A percentile compares a stretch with the other conserved stretches of the same genome.
phyloP scores from a whole-genome alignment of 2,113 vertebrate genomes.

The Cyprinodon brontotheroides region DNA sequence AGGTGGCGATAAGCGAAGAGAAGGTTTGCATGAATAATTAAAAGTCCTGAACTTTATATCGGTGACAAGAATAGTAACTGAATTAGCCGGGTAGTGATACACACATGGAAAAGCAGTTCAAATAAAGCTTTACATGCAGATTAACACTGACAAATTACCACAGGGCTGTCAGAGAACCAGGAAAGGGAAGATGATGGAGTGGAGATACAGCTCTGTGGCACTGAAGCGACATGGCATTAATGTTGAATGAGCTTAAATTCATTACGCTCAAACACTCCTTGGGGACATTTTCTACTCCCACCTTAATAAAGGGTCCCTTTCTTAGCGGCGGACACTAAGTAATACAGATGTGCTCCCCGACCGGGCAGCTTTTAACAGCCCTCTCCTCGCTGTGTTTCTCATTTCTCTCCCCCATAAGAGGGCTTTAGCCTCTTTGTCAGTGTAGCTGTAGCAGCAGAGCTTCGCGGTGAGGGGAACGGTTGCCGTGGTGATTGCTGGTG shows the following conservation, averaged over 20 bases:
- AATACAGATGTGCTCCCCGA: slow-evolving; percentile 65
- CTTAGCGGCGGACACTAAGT: slow-evolving; percentile 66
- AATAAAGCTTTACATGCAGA: slow-evolving; percentile 29
- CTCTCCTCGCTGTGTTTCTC: slow-evolving; percentile 22
- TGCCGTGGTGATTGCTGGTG: slow-evolving; percentile 72
- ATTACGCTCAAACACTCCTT: slow-evolving; percentile 64
- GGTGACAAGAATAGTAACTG: slow-evolving; percentile 34
- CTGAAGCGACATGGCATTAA: slow-evolving; percentile 51
- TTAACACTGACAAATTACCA: slow-evolving; percentile 42
- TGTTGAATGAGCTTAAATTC: slow-evolving; percentile 68
- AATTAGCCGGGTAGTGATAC: slow-evolving; percentile 25
- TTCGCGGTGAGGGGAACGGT: slow-evolving; percentile 61
- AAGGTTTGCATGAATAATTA: slow-evolving; percentile 65
- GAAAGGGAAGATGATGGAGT: slow-evolving; percentile 41
- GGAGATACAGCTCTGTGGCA: slow-evolving; percentile 50
- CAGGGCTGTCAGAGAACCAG: slow-evolving; percentile 41
- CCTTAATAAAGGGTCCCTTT: slow-evolving; percentile 68
- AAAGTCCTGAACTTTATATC: slow-evolving; percentile 59
- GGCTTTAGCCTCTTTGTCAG: slow-evolving; percentile 59
- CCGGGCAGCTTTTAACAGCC: slow-evolving; percentile 47
- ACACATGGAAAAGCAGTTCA: slow-evolving; percentile 31
- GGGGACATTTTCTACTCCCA: slow-evolving; percentile 63
- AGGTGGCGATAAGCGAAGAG: background rate
- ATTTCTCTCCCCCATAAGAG: slow-evolving; percentile 46
- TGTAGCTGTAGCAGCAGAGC: slow-evolving; percentile 47